Conservation (phyloP, 2,797 vertebrate species). For the Lepilemur septentrionalis region DNA sequence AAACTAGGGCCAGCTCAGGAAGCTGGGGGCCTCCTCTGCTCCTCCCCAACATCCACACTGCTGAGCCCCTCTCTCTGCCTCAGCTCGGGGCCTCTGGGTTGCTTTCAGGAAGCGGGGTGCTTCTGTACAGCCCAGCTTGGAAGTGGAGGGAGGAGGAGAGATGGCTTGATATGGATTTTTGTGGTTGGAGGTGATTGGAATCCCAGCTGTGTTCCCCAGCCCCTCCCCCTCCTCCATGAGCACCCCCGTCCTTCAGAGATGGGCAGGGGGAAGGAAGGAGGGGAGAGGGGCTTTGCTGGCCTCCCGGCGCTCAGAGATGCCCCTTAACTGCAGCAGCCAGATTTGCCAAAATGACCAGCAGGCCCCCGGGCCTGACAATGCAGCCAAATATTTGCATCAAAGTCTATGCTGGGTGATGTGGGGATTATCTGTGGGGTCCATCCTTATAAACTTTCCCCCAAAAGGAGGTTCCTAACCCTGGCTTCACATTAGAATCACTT, state of each 20-base stretch:
- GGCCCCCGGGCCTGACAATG: neutral
- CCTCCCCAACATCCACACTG: neutral
- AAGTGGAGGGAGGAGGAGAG: neutral
- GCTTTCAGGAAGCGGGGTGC: constrained; percentile 27
- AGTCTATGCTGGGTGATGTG: neutral
- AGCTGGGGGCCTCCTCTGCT: neutral
- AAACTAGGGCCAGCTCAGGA: neutral
- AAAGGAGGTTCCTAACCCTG: neutral
- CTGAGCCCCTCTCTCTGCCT: neutral
- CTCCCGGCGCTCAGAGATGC: neutral
- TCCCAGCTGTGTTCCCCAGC: neutral
- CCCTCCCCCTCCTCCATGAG: neutral
- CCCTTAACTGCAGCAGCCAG: neutral
- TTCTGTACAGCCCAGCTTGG: neutral
- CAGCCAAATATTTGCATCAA: neutral
- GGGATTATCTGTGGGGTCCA: neutral
- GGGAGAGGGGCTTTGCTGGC: neutral
- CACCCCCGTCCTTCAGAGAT: constrained; percentile 22
- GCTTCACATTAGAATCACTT: neutral
- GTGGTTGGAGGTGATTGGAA: constrained; percentile 51
- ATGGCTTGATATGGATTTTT: constrained; percentile 38
- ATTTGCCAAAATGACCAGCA: neutral
- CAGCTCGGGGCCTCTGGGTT: constrained; percentile 50
- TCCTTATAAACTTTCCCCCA: constrained; percentile 11
- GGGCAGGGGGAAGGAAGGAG: neutral